These are phyloP conservation scores for Carassius auratus DNA, from an alignment of 2,113 vertebrate species.

Conservation along the genomic window DNA sequence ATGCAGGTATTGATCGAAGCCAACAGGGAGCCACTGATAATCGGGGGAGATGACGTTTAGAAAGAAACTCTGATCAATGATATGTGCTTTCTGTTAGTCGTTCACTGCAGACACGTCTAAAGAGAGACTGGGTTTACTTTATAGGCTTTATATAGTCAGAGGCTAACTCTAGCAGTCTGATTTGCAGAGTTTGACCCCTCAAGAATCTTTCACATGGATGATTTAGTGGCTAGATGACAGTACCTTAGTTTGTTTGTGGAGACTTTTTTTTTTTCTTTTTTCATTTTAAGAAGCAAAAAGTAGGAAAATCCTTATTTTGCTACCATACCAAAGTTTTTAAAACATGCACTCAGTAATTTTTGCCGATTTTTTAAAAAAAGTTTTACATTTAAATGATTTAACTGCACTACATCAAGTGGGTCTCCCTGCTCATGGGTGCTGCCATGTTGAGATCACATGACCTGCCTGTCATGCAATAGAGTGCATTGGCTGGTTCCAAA, in stretches of 20 bases:
- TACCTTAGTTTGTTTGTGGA: not conserved
- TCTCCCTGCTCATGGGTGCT: not conserved
- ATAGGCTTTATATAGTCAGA: conserved; percentile 30
- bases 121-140: conserved; percentile 48
- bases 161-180: not conserved
- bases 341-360: not conserved
- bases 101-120: conserved; percentile 45
- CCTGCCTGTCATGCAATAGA: not conserved
- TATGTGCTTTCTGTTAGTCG: conserved; percentile 8
- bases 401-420: not conserved
- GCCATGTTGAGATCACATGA: conserved; percentile 33
- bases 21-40: conserved; percentile 50
- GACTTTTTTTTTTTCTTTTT: not conserved
- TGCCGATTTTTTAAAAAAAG: not conserved
- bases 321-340: not conserved
- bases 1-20: conserved; percentile 59
- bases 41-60: conserved; percentile 50
- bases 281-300: not conserved
- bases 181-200: not conserved
- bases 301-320: not conserved
- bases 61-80: conserved; percentile 61
- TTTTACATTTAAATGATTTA: not conserved
- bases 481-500: not conserved
- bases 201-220: not conserved
- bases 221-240: not conserved